A percentile compares a stretch with the other conserved stretches of the same genome.
These are phyloP conservation scores for Cotesia chilonis DNA, from an alignment of 1,140 invertebrate species.

Conservation along the genomic window DNA sequence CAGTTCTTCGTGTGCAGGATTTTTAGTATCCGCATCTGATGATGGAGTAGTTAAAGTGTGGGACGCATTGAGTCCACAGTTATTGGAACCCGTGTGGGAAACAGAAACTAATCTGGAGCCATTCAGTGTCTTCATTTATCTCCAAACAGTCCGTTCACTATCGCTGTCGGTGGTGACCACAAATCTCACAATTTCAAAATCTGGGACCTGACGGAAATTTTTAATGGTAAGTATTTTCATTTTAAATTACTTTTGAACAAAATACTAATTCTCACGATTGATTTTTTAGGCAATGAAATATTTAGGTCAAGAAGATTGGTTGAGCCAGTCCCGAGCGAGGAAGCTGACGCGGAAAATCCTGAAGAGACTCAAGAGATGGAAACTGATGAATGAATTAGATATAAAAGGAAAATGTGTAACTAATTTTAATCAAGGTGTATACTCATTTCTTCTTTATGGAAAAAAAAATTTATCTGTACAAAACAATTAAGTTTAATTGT, in stretches of 20 bases:
- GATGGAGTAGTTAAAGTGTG: conserved; percentile 83
- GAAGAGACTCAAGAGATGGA: not conserved
- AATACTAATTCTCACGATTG: too few species aligned
- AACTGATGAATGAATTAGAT: not conserved
- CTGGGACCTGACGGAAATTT: conserved; percentile 75
- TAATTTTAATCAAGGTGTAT: too few species aligned
- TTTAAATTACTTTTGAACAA: too few species aligned
- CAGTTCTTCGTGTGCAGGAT: conserved; percentile 73
- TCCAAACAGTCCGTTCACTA: conserved; percentile 82
- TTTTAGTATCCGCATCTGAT: conserved; percentile 76
- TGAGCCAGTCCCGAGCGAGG: not conserved
- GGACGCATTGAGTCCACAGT: conserved; percentile 69
- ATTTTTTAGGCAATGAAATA: conserved; percentile 37
- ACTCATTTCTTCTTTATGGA: too few species aligned
- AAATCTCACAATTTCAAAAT: conserved; percentile 81
- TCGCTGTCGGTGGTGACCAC: conserved; percentile 85
- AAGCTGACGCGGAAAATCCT: not conserved
- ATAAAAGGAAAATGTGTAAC: too few species aligned
- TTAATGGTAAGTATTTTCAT: conserved; percentile 67
- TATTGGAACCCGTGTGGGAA: conserved; percentile 65
- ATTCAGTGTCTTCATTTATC: conserved; percentile 78
- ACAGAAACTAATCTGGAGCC: conserved; percentile 74
- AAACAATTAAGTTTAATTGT: too few species aligned
- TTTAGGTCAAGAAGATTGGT: conserved; percentile 40
- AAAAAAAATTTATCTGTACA: too few species aligned